A percentile compares a stretch with the other conserved stretches of the same genome.
Conservation (phyloP, 2,888 invertebrate genomes). For the Polietes domitor region DNA sequence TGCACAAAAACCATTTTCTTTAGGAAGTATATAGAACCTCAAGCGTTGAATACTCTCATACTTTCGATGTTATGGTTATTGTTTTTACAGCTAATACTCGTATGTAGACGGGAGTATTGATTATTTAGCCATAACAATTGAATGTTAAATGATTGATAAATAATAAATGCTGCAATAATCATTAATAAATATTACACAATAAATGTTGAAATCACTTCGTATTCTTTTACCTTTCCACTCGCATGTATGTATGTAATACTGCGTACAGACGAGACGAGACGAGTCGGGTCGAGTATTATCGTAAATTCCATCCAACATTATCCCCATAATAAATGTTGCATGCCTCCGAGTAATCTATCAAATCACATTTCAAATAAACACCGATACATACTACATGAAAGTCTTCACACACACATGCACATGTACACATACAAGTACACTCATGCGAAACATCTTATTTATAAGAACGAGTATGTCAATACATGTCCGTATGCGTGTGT, state of each 20-base stretch:
- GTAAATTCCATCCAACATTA: conserved; percentile 24
- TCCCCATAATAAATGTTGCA: conserved; percentile 28
- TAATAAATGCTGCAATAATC: conserved; percentile 4
- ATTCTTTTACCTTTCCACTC: not conserved
- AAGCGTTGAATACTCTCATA: conserved; percentile 1
- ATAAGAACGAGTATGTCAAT: not conserved
- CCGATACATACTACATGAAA: not conserved
- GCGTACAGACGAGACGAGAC: not conserved
- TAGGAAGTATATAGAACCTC: not conserved
- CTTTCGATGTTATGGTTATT: not conserved
- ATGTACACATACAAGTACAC: not conserved
- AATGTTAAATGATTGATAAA: conserved; percentile 16
- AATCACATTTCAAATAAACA: conserved; percentile 3
- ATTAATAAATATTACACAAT: not conserved
- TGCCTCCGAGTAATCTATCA: conserved; percentile 32
- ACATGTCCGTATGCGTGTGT: too few relatives aligned
- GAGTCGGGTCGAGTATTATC: not conserved
- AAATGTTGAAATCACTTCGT: conserved; percentile 10
- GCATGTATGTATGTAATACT: not conserved
- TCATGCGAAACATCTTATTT: conserved; percentile 9
- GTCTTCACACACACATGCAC: not conserved
- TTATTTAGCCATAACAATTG: conserved; percentile 2
- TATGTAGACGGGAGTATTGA: too few relatives aligned
- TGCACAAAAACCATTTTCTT: not conserved
- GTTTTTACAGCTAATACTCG: not conserved